Percentiles rank a stretch among this genome's conserved stretches.
phyloP scores from a whole-genome alignment of 2,888 invertebrate species.

The Hirtodrosophila histrioides region DNA sequence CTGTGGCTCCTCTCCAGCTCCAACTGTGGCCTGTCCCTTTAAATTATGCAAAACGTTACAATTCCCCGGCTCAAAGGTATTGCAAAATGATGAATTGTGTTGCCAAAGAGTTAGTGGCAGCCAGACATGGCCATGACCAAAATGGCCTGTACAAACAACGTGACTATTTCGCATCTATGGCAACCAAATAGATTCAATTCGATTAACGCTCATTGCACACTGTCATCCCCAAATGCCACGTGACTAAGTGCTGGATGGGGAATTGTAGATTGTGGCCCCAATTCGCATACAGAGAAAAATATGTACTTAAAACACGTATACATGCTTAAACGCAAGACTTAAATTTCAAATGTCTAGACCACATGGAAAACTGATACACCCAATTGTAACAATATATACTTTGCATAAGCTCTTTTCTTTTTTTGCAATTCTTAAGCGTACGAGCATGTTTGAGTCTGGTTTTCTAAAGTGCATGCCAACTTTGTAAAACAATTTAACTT shows the following conservation, averaged over 20 bases:
- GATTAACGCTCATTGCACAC: conserved; percentile 66
- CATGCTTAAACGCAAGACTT: too few species aligned
- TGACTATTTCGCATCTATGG: conserved; percentile 18
- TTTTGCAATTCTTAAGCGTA: too few species aligned
- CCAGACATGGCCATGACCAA: too few species aligned
- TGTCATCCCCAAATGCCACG: conserved; percentile 46
- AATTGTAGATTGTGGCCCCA: conserved; percentile 20
- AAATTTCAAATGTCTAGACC: too few species aligned
- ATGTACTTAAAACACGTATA: not conserved
- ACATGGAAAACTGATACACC: too few species aligned
- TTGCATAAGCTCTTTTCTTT: too few species aligned
- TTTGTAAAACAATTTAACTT: too few species aligned
- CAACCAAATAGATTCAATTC: conserved; percentile 68
- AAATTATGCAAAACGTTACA: conserved; percentile 77
- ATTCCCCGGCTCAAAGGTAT: conserved; percentile 64
- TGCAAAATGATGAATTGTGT: conserved; percentile 75
- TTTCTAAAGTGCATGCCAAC: too few species aligned
- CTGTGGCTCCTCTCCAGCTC: conserved; percentile 17
- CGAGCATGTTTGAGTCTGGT: too few species aligned
- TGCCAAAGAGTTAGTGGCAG: conserved; percentile 38
- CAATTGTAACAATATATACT: too few species aligned
- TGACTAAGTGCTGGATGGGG: conserved; percentile 40
- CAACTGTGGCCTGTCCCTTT: conserved; percentile 64
- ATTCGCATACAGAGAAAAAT: conserved; percentile 1
- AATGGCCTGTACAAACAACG: conserved; percentile 28